Evolutionary conservation across 2,888 invertebrate species (phyloP), one percentile per base, ranked within the genome.

Genomic region (Lacanobia wlatinum): DNA sequence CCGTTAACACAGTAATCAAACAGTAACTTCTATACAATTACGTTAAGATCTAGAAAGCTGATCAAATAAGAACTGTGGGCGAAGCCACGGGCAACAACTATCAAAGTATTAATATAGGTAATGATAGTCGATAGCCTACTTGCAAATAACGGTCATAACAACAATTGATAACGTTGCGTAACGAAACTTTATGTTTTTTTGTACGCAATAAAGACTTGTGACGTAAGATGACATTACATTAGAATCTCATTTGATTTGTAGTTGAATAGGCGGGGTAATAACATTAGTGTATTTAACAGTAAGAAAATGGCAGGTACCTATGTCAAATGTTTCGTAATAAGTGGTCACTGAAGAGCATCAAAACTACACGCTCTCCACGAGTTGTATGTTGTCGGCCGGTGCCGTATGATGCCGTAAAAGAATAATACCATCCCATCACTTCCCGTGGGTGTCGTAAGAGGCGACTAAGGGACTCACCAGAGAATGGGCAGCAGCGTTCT

Each of bases 51-150:
- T 84, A 77, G 69, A 80, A 83, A 81, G 65, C 48, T 60, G 65
- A 67, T 79, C 71, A 76, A 75, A 78, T 76, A 64, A 52, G 68
- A 61, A 65, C 70, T 78, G 71, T 63, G 21, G 69, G 76, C 77
- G 66, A 76, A 79, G 70, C 79, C 72, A 76, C 70, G 34, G 80
- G 73, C 81, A 46, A 73, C 62, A 50, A 46, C 60, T 73, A 84
- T 70, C 61, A 56, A 62, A 70, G 63, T 59, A 70, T 79, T 75
- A 69, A 76, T 76, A 77, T 76, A 74, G 66, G 76, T 85, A 76
- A 84, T 76, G 71, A 85, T 84, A 78, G 76, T 58, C 70, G 80
- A 80, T 85, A 84, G 70, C 84, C 84, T 77, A 84, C 68, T 80
- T 82, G 68, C 70, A 77, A 73, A 86, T 83, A 73, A 76, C 70